Evolutionary conservation across 2,888 invertebrate genomes (phyloP).

Genomic region (Drosophila bunnanda): DNA sequence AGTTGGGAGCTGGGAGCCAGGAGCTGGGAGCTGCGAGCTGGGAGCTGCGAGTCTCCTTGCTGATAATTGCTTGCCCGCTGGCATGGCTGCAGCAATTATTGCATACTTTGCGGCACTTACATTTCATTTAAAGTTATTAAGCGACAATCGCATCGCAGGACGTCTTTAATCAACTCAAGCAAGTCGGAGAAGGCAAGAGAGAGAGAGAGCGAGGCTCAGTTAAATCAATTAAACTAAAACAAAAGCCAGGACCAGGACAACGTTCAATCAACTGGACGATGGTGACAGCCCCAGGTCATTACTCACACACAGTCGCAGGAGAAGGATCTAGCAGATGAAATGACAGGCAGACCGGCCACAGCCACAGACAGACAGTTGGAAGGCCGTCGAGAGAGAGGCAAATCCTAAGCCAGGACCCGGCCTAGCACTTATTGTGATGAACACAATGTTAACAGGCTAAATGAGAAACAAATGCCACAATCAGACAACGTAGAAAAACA

Average conservation of each 20-base stretch:
- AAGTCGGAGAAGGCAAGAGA: constrained; percentile 7
- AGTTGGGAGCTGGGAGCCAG: neutral
- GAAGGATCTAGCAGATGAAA: constrained; percentile 20
- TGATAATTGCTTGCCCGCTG: constrained; percentile 45
- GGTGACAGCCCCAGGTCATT: constrained; percentile 72
- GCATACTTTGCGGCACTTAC: constrained; percentile 71
- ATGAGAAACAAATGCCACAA: constrained; percentile 77
- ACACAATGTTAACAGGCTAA: constrained; percentile 78
- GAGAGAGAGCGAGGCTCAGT: constrained; percentile 21
- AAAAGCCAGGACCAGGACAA: constrained; percentile 57
- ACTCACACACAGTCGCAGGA: constrained; percentile 58
- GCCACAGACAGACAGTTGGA: constrained; percentile 6
- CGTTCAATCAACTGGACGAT: constrained; percentile 69
- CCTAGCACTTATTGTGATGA: constrained; percentile 76
- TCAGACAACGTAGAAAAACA: constrained; percentile 44
- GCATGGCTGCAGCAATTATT: constrained; percentile 64
- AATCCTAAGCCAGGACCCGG: constrained; percentile 25
- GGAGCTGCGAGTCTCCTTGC: constrained; percentile 17
- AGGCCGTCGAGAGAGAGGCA: neutral
- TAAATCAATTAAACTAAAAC: constrained; percentile 75
- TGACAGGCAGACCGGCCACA: constrained; percentile 11
- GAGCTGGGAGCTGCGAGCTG: neutral
- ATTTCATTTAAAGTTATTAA: constrained; percentile 75
- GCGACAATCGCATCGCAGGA: constrained; percentile 46
- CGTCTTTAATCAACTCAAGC: constrained; percentile 44